These are phyloP conservation scores for Amblyopsis rosae DNA, from an alignment of 2,113 vertebrate genomes.

Conservation along the genomic window DNA sequence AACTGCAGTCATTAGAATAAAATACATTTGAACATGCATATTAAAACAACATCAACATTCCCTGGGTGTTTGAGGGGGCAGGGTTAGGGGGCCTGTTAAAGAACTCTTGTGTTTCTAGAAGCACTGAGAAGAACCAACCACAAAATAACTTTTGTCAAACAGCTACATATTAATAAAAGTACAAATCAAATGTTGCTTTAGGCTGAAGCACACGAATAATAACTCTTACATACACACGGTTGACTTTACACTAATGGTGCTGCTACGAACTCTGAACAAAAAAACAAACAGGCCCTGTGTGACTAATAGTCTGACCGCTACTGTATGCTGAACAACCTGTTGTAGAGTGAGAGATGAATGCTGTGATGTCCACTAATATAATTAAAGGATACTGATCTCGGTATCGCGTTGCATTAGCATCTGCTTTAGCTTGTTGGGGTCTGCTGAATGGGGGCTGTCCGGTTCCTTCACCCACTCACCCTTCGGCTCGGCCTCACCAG, in stretches of 20 bases:
- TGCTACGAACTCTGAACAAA: neutral
- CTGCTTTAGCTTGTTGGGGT: slow-evolving; percentile 79
- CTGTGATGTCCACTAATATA: neutral
- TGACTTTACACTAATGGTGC: neutral
- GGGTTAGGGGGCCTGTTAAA: neutral
- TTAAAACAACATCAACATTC: slow-evolving; percentile 30
- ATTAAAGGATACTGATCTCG: slow-evolving; percentile 95
- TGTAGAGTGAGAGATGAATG: neutral
- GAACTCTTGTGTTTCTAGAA: slow-evolving; percentile 26
- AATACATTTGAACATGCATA: slow-evolving; percentile 21
- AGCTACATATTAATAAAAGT: neutral
- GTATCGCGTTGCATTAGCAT: slow-evolving; percentile 86
- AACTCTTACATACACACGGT: neutral
- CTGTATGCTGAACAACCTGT: neutral
- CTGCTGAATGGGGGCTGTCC: slow-evolving; percentile 36
- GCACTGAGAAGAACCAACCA: neutral
- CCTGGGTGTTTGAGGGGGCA: slow-evolving; percentile 15
- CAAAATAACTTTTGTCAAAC: no score
- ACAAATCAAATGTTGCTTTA: neutral
- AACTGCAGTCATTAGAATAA: slow-evolving; percentile 44
- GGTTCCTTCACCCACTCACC: slow-evolving; percentile 13
- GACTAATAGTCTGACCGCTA: neutral
- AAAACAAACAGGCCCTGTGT: neutral
- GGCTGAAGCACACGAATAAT: neutral
- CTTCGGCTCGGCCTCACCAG: slow-evolving; percentile 12